Evolutionary conservation across 23 tunicate species (phyloP), one percentile per base, ranked within the genome.

Genomic region (Aplidium turbinatum): DNA sequence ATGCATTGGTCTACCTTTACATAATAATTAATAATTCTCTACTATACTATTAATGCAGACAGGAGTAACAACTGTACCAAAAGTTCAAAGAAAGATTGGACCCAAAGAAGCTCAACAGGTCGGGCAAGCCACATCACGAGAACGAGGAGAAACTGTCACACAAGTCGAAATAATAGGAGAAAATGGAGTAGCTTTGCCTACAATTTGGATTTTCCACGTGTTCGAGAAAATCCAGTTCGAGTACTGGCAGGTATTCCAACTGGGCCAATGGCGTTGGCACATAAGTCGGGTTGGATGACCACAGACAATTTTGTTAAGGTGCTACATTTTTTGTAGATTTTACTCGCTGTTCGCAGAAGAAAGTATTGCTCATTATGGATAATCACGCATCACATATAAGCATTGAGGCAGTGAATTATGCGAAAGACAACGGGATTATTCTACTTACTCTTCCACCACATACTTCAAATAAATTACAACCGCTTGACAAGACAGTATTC

Each of bases 331-430:
- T 66, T 35, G 73, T 66, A 6, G 4, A 66, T 25, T 35, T 34
- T 26, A 66, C 52, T 3, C 20, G 73, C 19, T 66, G 73, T 29
- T 66, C 73, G 4, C 50, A 34, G 21, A 70, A 70, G 11, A 70
- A 70, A 20, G 76, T 70, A 16, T 47, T 70, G 33, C 60, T 70
- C 76, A 46, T 46, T 11, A 46, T 70, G 60, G 60, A 70, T 39
- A 70, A 70, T 28, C 76, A 70, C 31, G 60, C 47, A 6, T 70
- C 60, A 25, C 76, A 70, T 45, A 3, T 70, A 4, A 70, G 76
- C 32, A 35, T 70, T 16, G 76, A 70, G 6, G 76, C 35, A 42
- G 50, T 42, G 11, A 16, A 42, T 16, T 42, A 42, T 42, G 16
- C 50, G 11, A 4, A 61, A 61, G 31, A 61, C 27, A 61, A 61